These are phyloP conservation scores for Protobothrops flavoviridis DNA, from an alignment of 2,113 vertebrate species.

Conservation along the genomic window DNA sequence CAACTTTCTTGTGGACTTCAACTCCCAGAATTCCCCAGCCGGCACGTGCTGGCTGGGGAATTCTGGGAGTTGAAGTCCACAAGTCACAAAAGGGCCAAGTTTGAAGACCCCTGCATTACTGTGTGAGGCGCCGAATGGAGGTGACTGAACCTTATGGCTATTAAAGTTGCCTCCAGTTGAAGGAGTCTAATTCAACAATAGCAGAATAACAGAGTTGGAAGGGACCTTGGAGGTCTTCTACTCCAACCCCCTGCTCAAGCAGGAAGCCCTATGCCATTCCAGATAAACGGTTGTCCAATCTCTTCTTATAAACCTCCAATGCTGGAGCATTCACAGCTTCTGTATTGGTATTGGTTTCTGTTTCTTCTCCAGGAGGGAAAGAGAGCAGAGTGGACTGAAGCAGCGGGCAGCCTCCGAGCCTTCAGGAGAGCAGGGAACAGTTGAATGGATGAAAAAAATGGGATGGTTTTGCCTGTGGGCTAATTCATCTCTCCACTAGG, in stretches of 20 bases:
- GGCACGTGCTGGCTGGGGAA: neutral
- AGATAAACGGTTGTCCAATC: too few species aligned
- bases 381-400: neutral
- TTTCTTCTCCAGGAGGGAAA: neutral
- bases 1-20: neutral
- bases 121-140: neutral
- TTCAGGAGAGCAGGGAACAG: neutral
- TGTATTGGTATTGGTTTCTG: too few species aligned
- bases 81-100: too few species aligned
- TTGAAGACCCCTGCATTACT: neutral
- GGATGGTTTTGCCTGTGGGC: neutral
- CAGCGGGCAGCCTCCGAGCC: neutral
- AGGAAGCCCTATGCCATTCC: too few species aligned
- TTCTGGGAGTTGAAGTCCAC: neutral
- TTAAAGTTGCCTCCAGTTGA: fast-evolving
- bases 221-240: too few species aligned
- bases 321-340: too few species aligned
- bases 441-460: neutral
- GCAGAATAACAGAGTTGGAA: too few species aligned
- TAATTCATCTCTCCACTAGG: neutral
- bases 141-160: neutral
- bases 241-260: too few species aligned
- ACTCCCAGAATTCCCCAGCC: neutral
- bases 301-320: too few species aligned
- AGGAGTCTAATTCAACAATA: neutral